Evolutionary conservation across 2,113 vertebrate genomes (phyloP).

Genomic region (Hemicordylus capensis): DNA sequence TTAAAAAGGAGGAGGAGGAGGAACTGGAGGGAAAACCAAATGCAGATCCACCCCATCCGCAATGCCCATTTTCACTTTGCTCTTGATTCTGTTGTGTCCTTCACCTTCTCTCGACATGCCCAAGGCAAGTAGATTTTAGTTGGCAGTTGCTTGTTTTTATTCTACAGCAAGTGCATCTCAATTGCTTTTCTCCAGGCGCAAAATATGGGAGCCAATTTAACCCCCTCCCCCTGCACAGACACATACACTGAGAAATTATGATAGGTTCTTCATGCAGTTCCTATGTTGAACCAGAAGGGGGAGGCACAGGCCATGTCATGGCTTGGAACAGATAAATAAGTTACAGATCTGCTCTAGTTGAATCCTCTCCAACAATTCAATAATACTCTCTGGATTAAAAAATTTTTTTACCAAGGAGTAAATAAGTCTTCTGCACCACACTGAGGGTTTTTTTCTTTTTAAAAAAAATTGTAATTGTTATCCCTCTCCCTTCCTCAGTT

Average conservation of each 20-base stretch:
- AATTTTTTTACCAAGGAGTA: neutral
- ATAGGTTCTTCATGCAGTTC: conserved; percentile 31
- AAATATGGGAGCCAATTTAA: conserved; percentile 11
- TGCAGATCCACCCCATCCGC: neutral
- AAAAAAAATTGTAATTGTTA: too few species aligned
- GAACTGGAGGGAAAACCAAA: neutral
- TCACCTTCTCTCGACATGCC: conserved; percentile 13
- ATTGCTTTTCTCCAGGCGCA: conserved; percentile 8
- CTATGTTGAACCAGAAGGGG: conserved; percentile 72
- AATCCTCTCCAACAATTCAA: neutral
- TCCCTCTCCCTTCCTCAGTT: too few species aligned
- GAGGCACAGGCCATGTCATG: conserved; percentile 74
- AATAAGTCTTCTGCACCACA: neutral
- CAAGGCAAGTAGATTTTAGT: neutral
- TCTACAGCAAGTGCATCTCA: neutral
- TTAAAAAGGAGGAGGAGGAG: too few species aligned
- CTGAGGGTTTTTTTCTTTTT: too few species aligned
- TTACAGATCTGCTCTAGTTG: fast-evolving
- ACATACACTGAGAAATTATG: neutral
- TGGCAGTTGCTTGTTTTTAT: conserved; percentile 16
- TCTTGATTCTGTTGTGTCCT: neutral
- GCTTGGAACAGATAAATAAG: neutral
- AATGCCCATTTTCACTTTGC: neutral
- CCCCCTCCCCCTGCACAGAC: neutral
- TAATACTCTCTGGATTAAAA: neutral